Percentiles rank a stretch among this genome's conserved stretches.
These are phyloP conservation scores for Microctenopoma stevenorrisi DNA, from an alignment of 2,797 vertebrate genomes.

Conservation along the genomic window DNA sequence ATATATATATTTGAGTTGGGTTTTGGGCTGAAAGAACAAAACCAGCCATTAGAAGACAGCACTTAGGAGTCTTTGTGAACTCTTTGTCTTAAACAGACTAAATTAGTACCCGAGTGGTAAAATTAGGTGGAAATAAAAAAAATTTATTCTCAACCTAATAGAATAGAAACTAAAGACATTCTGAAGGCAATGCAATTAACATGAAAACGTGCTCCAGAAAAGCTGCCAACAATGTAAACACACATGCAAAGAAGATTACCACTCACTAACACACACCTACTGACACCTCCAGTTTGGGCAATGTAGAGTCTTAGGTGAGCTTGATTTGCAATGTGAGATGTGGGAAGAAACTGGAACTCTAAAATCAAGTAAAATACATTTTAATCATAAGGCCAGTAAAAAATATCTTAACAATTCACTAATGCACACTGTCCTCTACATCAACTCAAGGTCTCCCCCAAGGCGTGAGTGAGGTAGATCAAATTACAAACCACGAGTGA, in stretches of 20 bases:
- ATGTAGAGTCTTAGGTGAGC: background rate
- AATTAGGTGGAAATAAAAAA: background rate
- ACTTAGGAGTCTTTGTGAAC: too few relatives aligned
- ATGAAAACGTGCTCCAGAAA: background rate
- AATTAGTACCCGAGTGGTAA: background rate
- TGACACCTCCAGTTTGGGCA: background rate
- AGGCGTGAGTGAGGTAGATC: conserved; percentile 8
- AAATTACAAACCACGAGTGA: conserved; percentile 20
- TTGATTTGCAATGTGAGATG: background rate
- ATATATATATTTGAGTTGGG: too few relatives aligned
- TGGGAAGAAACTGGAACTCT: background rate
- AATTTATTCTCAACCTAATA: background rate
- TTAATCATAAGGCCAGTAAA: background rate
- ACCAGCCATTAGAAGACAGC: too few relatives aligned
- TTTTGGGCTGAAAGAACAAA: too few relatives aligned
- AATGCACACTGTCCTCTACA: conserved; percentile 1
- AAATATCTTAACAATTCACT: conserved; percentile 1
- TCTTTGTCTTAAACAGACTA: background rate
- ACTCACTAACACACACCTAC: background rate
- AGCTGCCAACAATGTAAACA: background rate
- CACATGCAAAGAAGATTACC: background rate
- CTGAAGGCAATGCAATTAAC: background rate
- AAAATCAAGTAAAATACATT: background rate
- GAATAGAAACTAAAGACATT: background rate
- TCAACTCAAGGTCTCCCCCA: background rate